Conservation (phyloP, 2,113 vertebrate species). For the Bagarius yarrelli region DNA sequence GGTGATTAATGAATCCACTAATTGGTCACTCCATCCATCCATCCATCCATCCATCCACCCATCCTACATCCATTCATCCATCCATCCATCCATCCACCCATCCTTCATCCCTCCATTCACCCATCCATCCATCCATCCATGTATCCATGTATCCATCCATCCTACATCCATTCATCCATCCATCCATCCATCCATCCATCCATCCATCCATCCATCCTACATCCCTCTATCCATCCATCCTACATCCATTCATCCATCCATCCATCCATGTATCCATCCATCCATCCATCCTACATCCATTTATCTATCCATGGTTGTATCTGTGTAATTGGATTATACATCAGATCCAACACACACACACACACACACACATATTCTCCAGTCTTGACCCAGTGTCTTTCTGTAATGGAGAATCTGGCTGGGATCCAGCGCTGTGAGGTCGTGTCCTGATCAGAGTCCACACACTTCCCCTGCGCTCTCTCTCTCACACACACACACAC, state of each 20-base stretch:
- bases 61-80: neutral
- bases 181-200: neutral
- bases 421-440: constrained; percentile 66
- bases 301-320: neutral
- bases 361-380: neutral
- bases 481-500: no score
- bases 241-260: no score
- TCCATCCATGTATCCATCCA: neutral
- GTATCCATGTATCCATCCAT: neutral
- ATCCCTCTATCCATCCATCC: no score
- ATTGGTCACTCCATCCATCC: neutral
- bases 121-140: neutral
- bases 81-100: neutral
- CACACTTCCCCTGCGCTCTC: constrained; percentile 58
- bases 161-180: neutral
- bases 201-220: neutral
- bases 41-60: no score
- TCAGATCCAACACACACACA: neutral
- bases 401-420: constrained; percentile 74
- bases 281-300: neutral
- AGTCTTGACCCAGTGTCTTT: constrained; percentile 68
- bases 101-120: neutral
- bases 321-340: constrained; percentile 27
- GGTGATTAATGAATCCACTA: neutral
- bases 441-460: constrained; percentile 54